Conservation (phyloP, 2,797 vertebrate species). For the Adelosebastes latens region DNA sequence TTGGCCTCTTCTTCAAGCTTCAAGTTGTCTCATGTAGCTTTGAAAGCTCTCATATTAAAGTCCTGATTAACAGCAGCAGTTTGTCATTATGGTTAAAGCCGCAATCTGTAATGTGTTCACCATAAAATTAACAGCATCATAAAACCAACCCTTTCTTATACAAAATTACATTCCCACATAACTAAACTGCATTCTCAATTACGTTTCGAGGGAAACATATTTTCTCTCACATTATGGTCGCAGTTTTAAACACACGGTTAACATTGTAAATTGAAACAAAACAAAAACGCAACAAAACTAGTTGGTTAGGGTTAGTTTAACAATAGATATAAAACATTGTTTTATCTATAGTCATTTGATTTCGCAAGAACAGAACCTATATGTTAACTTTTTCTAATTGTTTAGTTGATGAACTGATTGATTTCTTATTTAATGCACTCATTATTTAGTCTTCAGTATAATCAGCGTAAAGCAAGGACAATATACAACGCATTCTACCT, state of each 20-base stretch:
- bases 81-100: constrained; percentile 10
- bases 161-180: not conserved
- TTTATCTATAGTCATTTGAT: not conserved
- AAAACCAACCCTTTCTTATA: not conserved
- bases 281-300: not conserved
- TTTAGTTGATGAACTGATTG: not conserved
- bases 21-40: not conserved
- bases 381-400: not conserved
- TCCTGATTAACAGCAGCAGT: constrained; percentile 4
- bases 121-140: not conserved
- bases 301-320: not conserved
- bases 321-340: too few relatives aligned
- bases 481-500: not conserved
- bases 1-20: not conserved
- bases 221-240: not conserved
- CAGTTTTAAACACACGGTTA: not conserved
- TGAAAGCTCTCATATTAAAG: not conserved
- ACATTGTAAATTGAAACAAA: not conserved
- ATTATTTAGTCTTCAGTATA: not conserved
- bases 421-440: not conserved
- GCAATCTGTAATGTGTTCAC: not conserved
- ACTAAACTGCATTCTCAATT: not conserved
- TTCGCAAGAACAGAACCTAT: not conserved
- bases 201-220: not conserved
- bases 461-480: not conserved